Base-by-base conservation (phyloP, 2,113 vertebrate genomes). In the Cyanoramphus novaezelandiae region DNA sequence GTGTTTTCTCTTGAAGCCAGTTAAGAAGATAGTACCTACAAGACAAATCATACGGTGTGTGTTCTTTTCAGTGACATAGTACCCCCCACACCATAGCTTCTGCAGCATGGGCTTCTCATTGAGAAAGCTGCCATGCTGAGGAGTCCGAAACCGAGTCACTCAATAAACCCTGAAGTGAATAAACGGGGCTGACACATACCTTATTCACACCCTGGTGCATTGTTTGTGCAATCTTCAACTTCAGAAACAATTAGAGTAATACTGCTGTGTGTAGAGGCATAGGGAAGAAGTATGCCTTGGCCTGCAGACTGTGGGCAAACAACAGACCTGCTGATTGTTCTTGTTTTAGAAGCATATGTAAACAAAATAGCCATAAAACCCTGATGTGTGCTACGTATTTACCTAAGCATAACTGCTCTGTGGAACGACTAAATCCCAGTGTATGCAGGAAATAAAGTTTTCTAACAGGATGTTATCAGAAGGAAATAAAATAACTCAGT, bases 321-420 rank as follows among this genome's bases (percentile, higher is more conserved):
- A 63, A 0, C 55, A 57, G 49, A 14, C 55, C 50, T 9, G 49
- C 24, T 37, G 63, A 39, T 1, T 62, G 29, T 8, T 6, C 80
- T 83, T 46, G 25, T 2, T 47, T 39, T 17, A 3, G 39, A 44
- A 55, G n/a, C 63, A 27, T 1, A 50, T 3, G 24, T 28, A 76
- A 78, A 78, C 14, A 92, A 44, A 78, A 62, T 8, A 28, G 3
- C 29, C 49, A 69, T 10, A 60, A 86, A 79, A 2, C 37, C 44
- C 53, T 0, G 5, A 0, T 2, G 13, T 1, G 0, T 75, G 49
- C 43, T 16, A 2, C 0, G 0, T 37, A 6, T 72, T 94, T 37
- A 82, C 53, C 65, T 14, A 13, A 80, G 64, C 33, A 13, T 21
- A 57, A 4, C 75, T 31, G 43, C 50, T 41, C 50, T 11, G 46